Base-by-base conservation (phyloP, 2,113 vertebrate species). In the Raja brachyura region DNA sequence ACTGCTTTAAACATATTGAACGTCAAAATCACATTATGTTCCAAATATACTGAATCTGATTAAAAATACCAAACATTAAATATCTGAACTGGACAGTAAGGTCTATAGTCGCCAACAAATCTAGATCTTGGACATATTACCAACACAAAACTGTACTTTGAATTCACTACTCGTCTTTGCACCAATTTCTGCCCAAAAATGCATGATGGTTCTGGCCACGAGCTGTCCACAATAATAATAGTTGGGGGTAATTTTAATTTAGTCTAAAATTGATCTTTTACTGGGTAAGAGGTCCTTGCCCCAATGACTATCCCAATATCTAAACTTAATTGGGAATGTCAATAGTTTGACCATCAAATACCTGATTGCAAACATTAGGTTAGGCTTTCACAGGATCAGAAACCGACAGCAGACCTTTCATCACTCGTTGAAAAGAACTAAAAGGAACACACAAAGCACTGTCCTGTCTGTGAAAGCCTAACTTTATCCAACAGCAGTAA, bases 141-240 rank as follows among this genome's bases (percentile, higher is more conserved):
- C 54, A 59, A 86, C 25, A 66, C 59, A 63, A 88, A 63, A 63
- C 6, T 31, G 5, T 59, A 88, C 56, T 61, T 61, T 9, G 13
- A 88, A 88, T 5, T 5, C 28, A 28, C 14, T 73, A 56, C 25
- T 5, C n/a, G 0, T 14, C 61, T 63, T 28, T 33, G 5, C 81
- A 61, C 81, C 10, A 59, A 61, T 86, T 61, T 61, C 81, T 61
- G 81, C 81, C 22, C 59, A 86, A 83, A 86, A 86, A 88, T 66
- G 28, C 59, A 28, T n/a, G 61, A 63, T 88, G 4, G 59, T 31
- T 31, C 83, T 63, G 28, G 14, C 59, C 83, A 88, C 28, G 18
- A 63, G 56, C 56, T 61, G 54, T 61, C 59, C 81, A 11, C 54
- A 85, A 85, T 85, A 61, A 61, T 18, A 0, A 2, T 18, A n/a